Base-by-base conservation (phyloP, 2,113 vertebrate species). In the Calidris pygmaea region DNA sequence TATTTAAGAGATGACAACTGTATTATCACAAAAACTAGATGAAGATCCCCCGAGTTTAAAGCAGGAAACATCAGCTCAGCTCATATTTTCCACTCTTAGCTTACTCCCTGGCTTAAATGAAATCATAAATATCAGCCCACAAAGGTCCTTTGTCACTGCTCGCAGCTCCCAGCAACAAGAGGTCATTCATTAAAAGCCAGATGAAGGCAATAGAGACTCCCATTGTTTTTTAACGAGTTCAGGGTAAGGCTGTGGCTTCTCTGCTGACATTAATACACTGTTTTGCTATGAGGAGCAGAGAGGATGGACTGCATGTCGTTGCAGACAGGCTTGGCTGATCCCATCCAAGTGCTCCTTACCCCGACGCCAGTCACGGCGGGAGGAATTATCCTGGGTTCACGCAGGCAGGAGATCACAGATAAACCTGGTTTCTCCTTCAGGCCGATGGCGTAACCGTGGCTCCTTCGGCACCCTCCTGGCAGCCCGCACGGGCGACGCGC, bases 181-280 rank as follows among this genome's bases (percentile, higher is more conserved):
- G 95, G 95, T 96, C 96, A 86, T 96, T 96, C 90, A 94, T 93
- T 94, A 93, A 92, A 94, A 90, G 96, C 93, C 85, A 92, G 96
- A 95, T 71, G 85, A 96, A 94, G 89, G 93, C 95, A 75, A 71
- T 48, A 87, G 90, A 95, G 90, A 78, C 92, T 94, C 68, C 84
- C 94, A 89, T 94, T 96, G 95, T 95, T 93, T 94, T 94, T 84
- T 50, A 62, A 95, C 27, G 84, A 87, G 95, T 86, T 94, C 88
- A 67, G 94, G 81, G 4, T 11, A 6, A 85, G 93, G 91, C 89
- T 19, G 2, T 34, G 86, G 59, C 73, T 95, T 7, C 89, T 89
- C 74, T 32, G 65, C 87, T 67, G n/a, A 52, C 68, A 56, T 72
- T 47, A 62, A 77, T 34, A 80, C 77, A 26, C 59, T 1, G 14